Base-by-base conservation (phyloP, 2,888 invertebrate species). In the Diadromus collaris region DNA sequence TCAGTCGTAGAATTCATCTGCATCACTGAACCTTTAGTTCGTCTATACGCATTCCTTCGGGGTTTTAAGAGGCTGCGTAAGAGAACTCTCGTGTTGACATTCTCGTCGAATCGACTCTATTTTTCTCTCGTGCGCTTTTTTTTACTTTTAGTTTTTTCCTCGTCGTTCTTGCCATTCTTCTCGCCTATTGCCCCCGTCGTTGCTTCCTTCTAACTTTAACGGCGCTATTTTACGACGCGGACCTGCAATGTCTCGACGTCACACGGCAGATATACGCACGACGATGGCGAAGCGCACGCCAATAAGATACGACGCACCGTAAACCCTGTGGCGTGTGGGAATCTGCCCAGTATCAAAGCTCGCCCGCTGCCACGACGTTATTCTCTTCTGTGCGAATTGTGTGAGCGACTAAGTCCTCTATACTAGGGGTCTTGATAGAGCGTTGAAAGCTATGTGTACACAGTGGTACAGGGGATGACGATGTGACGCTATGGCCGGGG, bases 201-300 rank as follows among this genome's bases (percentile, higher is more conserved):
- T 56, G 27, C 27, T 58, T 74, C 67, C 34, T 74, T 48, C 51
- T 68, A 78, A 80, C 77, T 83, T 86, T 85, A 85, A 85, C 83
- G 82, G 79, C 78, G 73, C 63, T 76, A 81, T 83, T 86, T 86
- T 85, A 86, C 82, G 84, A 84, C 65, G 76, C 80, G 70, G 78
- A 46, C 63, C 82, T 78, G 81, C 86, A 85, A 87, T 83, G 74
- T 79, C 75, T 76, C 5, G 56, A 80, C 79, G 82, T 85, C 84
- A 83, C 84, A 83, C 76, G 81, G 29, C 29, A 16, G 13, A 46
- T 29, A 48, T 64, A 63, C 64, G 44, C 56, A 64, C 24, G 21
- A 54, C 9, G 27, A 16, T 13, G n/a, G 54, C 27, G 48, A 60
- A 38, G 41, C 70, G 72, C 63, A 73, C 71, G 78, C 76, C 76